These are phyloP conservation scores for Branchinecta lynchi DNA, from an alignment of 1,140 invertebrate species.

Conservation along the genomic window DNA sequence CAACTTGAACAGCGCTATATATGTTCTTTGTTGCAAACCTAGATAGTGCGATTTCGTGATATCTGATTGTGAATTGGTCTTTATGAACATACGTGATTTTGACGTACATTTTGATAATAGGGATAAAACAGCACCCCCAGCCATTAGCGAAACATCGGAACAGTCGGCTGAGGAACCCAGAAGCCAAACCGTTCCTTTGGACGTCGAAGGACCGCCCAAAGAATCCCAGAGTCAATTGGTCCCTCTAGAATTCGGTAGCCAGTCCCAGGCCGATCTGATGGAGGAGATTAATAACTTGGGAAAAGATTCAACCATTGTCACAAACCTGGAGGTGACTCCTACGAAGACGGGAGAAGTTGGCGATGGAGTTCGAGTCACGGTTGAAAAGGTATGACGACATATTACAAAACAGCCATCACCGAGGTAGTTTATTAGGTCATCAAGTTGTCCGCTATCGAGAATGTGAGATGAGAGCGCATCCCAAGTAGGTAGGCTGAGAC, in stretches of 20 bases:
- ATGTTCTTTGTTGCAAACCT: no score
- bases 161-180: neutral
- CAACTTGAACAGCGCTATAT: no score
- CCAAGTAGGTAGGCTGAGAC: no score
- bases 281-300: neutral
- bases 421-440: no score
- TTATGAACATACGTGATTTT: no score
- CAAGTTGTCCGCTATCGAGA: no score
- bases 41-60: no score
- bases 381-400: neutral
- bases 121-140: no score
- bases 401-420: no score
- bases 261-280: neutral
- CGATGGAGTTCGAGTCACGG: neutral
- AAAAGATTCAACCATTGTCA: neutral
- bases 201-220: neutral
- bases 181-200: neutral
- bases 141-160: neutral
- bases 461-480: no score
- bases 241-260: neutral
- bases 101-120: no score
- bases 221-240: neutral
- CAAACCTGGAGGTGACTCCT: neutral
- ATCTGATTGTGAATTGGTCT: no score
- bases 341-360: neutral